These are phyloP conservation scores for Acomys russatus DNA, from an alignment of 2,797 vertebrate species.

Conservation along the genomic window DNA sequence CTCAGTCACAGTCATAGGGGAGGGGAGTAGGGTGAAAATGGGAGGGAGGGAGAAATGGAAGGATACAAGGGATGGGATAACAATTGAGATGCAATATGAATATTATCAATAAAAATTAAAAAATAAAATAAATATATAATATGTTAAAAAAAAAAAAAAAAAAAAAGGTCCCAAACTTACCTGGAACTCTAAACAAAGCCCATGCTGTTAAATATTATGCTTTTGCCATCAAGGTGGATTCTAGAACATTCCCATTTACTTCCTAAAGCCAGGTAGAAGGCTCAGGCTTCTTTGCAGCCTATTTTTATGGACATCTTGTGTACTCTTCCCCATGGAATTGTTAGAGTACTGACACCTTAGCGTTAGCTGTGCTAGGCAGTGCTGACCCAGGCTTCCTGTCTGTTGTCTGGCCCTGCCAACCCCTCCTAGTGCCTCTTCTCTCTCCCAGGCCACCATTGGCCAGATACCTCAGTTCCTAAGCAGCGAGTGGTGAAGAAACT, in stretches of 20 bases:
- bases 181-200: not conserved
- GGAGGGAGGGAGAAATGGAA: too few species aligned
- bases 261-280: slow-evolving; percentile 39
- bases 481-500: not conserved
- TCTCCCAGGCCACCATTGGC: not conserved
- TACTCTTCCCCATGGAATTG: not conserved
- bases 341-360: not conserved
- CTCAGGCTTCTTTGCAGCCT: not conserved
- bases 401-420: not conserved
- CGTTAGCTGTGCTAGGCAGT: not conserved
- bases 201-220: slow-evolving; percentile 11
- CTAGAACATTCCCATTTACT: not conserved
- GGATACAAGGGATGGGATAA: too few species aligned
- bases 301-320: not conserved
- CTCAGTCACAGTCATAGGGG: too few species aligned
- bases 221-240: not conserved
- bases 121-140: too few species aligned
- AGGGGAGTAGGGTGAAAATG: too few species aligned
- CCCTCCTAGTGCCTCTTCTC: not conserved
- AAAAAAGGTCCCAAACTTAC: not conserved
- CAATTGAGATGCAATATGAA: too few species aligned
- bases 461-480: not conserved
- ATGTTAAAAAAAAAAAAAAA: too few species aligned
- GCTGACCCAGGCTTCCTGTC: not conserved
- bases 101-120: too few species aligned